phyloP scores from a whole-genome alignment of 2,888 invertebrate species.

The Caenorhabditis plicata region DNA sequence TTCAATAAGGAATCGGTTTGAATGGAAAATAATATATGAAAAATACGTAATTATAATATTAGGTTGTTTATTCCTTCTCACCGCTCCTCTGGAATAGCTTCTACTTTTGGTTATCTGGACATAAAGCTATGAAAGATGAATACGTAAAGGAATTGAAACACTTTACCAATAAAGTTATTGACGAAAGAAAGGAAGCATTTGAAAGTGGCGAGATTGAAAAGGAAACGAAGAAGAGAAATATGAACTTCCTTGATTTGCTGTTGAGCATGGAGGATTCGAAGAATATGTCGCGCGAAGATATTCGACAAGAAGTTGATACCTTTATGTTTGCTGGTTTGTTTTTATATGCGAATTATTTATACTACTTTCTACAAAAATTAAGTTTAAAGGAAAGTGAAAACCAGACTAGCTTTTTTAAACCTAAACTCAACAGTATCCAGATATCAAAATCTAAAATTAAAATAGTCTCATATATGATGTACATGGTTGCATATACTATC shows the following conservation, averaged over 20 bases:
- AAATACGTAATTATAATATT: background rate
- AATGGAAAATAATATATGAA: no score
- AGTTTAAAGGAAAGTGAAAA: no score
- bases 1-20: slow-evolving; percentile 34
- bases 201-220: slow-evolving; percentile 18
- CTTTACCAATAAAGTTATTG: slow-evolving; percentile 9
- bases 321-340: slow-evolving; percentile 70
- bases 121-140: background rate
- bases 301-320: slow-evolving; percentile 66
- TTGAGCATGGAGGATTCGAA: slow-evolving; percentile 66
- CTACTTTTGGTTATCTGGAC: background rate
- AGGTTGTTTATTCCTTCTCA: background rate
- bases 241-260: slow-evolving; percentile 69
- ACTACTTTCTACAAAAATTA: no score
- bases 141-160: background rate
- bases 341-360: background rate
- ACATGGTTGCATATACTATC: no score
- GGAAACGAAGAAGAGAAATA: slow-evolving; percentile 25
- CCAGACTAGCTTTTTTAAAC: no score
- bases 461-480: no score
- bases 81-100: background rate
- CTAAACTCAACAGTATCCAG: no score
- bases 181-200: slow-evolving; percentile 12
- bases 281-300: slow-evolving; percentile 66
- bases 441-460: no score